phyloP scores from a whole-genome alignment of 2,113 vertebrate genomes.

The Varanus komodoensis region DNA sequence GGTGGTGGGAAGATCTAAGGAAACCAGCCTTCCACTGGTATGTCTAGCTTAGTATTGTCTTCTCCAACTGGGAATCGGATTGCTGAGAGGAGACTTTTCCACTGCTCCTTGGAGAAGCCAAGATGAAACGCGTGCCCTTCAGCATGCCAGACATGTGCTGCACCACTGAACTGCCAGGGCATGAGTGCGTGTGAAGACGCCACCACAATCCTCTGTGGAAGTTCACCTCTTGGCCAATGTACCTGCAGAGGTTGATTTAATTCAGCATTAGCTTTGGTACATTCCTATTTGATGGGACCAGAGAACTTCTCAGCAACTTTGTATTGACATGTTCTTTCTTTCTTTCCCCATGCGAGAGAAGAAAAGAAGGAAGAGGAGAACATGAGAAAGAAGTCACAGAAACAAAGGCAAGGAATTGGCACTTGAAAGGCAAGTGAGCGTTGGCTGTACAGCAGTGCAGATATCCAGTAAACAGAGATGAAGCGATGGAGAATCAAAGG shows the following conservation, averaged over 20 bases:
- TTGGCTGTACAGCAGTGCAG: no score
- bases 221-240: neutral
- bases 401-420: neutral
- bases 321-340: neutral
- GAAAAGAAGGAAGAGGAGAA: neutral
- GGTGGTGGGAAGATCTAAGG: no score
- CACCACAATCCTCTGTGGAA: no score
- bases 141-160: neutral
- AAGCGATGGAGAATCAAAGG: slow-evolving; percentile 9
- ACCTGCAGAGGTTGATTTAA: neutral
- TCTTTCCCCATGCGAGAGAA: neutral
- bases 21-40: no score
- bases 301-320: neutral
- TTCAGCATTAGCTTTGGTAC: no score
- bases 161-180: neutral
- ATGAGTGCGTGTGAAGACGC: no score
- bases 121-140: neutral
- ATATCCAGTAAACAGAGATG: slow-evolving; percentile 10
- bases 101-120: neutral
- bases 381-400: no score
- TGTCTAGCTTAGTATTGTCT: no score
- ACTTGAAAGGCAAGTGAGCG: neutral
- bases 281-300: neutral
- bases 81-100: neutral
- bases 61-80: no score